Percentiles rank a stretch among this genome's conserved stretches.
Evolutionary conservation across 1,140 invertebrate genomes (phyloP).

Genomic region (Bactericera cockerelli): DNA sequence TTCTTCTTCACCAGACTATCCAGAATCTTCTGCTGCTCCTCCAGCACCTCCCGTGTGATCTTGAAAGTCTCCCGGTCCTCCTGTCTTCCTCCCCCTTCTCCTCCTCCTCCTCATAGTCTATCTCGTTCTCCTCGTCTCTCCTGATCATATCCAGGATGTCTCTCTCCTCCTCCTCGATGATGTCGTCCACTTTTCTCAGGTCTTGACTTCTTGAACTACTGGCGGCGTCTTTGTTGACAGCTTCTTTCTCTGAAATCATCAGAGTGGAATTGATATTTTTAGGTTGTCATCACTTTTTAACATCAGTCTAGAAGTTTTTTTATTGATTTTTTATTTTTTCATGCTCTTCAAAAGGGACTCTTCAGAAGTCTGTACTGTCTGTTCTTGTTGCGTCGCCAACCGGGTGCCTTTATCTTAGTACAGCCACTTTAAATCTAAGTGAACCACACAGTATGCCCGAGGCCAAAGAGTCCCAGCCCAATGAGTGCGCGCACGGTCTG

Average conservation of each 20-base stretch:
- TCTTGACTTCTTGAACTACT: slow-evolving; percentile 25
- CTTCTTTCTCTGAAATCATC: slow-evolving; percentile 18
- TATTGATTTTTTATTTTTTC: no score
- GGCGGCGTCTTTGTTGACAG: slow-evolving; percentile 21
- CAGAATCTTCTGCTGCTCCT: slow-evolving; percentile 16
- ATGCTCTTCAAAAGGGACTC: no score
- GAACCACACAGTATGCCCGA: no score
- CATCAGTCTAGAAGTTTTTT: no score
- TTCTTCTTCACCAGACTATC: slow-evolving; percentile 18
- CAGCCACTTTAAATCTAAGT: no score
- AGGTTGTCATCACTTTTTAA: no score
- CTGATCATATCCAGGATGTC: slow-evolving; percentile 17
- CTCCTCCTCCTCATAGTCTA: slow-evolving; percentile 14
- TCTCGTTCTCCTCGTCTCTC: slow-evolving; percentile 12
- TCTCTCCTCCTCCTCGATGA: slow-evolving; percentile 17
- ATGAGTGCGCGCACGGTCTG: no score
- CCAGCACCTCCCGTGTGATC: slow-evolving; percentile 11
- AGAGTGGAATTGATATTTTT: no score
- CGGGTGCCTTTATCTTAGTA: no score
- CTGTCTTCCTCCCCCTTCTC: slow-evolving; percentile 9
- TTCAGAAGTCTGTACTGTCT: no score
- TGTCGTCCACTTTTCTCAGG: slow-evolving; percentile 6
- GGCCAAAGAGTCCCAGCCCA: no score
- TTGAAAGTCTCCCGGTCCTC: slow-evolving; percentile 3
- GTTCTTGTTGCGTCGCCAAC: no score